These are phyloP conservation scores for Pollenia amentaria DNA, from an alignment of 2,888 invertebrate species.

Conservation along the genomic window DNA sequence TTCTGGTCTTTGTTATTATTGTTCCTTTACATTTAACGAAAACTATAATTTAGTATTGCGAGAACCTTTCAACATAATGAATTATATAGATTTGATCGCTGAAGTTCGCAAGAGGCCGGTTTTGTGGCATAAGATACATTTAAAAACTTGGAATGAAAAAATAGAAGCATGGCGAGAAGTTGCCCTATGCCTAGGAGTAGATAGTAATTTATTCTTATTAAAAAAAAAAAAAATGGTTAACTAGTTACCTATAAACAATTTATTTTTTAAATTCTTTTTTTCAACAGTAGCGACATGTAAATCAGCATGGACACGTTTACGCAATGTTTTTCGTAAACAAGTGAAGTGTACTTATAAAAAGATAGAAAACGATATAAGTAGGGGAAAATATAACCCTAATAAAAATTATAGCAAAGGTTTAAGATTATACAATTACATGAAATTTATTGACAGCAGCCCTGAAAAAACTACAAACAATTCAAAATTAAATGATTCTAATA, in stretches of 20 bases:
- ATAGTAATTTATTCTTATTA: too few species aligned
- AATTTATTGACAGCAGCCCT: not conserved
- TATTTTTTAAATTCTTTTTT: too few species aligned
- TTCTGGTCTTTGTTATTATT: not conserved
- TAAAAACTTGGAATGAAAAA: not conserved
- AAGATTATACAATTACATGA: not conserved
- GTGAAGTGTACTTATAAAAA: too few species aligned
- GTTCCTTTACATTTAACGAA: constrained; percentile 7
- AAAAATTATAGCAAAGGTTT: not conserved
- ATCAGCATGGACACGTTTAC: too few species aligned
- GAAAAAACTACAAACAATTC: too few species aligned
- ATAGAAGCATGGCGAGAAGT: not conserved
- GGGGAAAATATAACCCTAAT: not conserved
- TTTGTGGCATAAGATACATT: constrained; percentile 76
- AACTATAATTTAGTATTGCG: not conserved
- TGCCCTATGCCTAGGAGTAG: not conserved
- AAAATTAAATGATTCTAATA: too few species aligned
- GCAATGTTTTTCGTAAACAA: too few species aligned
- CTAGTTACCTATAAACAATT: too few species aligned
- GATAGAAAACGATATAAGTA: not conserved
- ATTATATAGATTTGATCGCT: constrained; percentile 76
- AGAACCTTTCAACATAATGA: not conserved
- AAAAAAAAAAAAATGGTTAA: too few species aligned
- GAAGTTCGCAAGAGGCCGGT: constrained; percentile 79
- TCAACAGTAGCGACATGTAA: too few species aligned